Base-by-base conservation (phyloP, 2,797 vertebrate species). In the Squalus acanthias region DNA sequence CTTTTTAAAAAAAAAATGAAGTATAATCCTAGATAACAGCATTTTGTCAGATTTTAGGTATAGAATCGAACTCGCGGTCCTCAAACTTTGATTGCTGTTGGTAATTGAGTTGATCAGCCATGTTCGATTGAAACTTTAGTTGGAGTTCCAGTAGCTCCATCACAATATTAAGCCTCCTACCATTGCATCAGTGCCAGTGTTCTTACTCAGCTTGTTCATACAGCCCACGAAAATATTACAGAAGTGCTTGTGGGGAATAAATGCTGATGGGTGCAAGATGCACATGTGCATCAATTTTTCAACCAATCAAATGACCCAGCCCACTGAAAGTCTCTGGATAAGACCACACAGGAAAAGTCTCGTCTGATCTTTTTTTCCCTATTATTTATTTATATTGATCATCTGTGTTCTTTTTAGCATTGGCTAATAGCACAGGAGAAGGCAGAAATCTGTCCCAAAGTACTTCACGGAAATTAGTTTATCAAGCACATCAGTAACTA, bases 1-100 rank as follows among this genome's bases (percentile, higher is more conserved):
- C 29, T n/a, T 29, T 60, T 91, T 93, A 69, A 67, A 67, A 93
- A 67, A 93, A 85, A 85, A 85, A 85, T 85, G 79, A 85, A 85
- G 20, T 50, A 7, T 85, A 85, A 22, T 9, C 6, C 46, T 24
- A 5, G 82, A 50, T 85, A 20, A 85, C 39, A 50, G 46, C 20
- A 85, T 50, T 82, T 85, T 50, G 39, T 50, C 46, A 8, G 17
- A 24, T 24, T 22, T 24, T 22, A 85, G 17, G 24, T 24, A 22
- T 85, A 17, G 46, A 39, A 50, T 50, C 46, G 0, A 22, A 6
- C 20, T 85, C 82, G 22, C 20, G 46, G 39, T 0, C 82, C 46
- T 8, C 39, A 50, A 24, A 50, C 46, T 8, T 50, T 85, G 74
- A 9, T 76, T n/a, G 82, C 82, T 22, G 6, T 85, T 85, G 46